Base-by-base conservation (phyloP, 1,140 invertebrate species). In the Hycleus cichorii region DNA sequence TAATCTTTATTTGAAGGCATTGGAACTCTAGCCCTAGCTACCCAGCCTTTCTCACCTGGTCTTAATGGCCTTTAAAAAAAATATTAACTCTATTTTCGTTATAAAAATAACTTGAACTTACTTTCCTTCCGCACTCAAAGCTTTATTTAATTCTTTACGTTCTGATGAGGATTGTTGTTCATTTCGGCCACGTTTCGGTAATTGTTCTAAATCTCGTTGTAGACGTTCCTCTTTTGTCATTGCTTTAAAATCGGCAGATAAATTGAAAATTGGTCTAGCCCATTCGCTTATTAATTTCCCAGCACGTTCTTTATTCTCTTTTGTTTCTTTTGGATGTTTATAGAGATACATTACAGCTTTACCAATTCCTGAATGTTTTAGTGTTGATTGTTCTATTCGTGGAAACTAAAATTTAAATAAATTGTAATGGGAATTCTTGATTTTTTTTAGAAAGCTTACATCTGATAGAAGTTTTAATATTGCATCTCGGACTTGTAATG, bases 321-420 rank as follows among this genome's bases (percentile, higher is more conserved):
- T 95, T 0, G 89, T 91, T 80, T 99, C 97, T 76, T 91, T 93
- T 0, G 97, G 96, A 78, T 99, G 96, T 74, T 99, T 99, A 74
- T 95, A 98, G 9, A 99, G 80, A 78, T 98, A 98, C 97, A 99
- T 99, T 0, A 99, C 93, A 60, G 97, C 97, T 76, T 98, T 96
- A 27, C 96, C 92, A 67, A 97, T 93, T 43, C 96, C 93, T 43
- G 94, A 96, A 63, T 91, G 88, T 75, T 97, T 98, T 45, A 99
- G 76, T 47, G 90, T 85, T 26, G 87, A 85, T 69, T 93, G 90
- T 71, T 94, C 92, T 58, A 96, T 86, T 47, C 83, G 79, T 25
- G 93, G 94, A 76, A 97, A 96, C 90, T 96, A 72, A 38, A 82
- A 79, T 18, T 18, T 39, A 58, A n/a, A 56, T 24, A n/a, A 26